Conservation (phyloP, 2,113 vertebrate genomes). For the Melanerpes formicivorus region DNA sequence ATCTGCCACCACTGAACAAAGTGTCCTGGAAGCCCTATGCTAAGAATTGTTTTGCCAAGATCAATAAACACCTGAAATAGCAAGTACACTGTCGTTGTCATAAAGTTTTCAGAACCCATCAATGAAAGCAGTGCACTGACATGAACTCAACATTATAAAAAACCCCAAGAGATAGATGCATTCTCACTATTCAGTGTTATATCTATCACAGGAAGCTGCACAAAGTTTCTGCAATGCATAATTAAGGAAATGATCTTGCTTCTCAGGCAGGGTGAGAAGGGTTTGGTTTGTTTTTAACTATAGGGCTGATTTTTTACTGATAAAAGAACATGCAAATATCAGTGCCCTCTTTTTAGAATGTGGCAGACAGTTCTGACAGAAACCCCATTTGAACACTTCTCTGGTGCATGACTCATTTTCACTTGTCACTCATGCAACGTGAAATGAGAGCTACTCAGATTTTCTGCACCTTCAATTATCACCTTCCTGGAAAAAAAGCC, state of each 20-base stretch:
- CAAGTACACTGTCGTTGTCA: background rate
- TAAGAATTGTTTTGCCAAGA: background rate
- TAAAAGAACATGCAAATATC: conserved; percentile 36
- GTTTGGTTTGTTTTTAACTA: background rate
- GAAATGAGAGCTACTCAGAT: background rate
- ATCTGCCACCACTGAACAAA: background rate
- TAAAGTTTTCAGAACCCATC: background rate
- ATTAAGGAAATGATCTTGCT: background rate
- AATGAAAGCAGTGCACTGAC: background rate
- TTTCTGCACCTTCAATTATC: conserved; percentile 28
- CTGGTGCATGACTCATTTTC: conserved; percentile 16
- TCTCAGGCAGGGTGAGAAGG: background rate
- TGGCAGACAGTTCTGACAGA: conserved; percentile 6
- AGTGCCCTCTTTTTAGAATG: background rate
- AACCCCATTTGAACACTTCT: conserved; percentile 32
- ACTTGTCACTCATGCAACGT: background rate
- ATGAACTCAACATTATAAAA: background rate
- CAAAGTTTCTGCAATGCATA: background rate
- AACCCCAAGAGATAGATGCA: fast-evolving
- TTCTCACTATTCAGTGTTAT: background rate
- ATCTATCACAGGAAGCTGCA: background rate
- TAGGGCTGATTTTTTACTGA: background rate
- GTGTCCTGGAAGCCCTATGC: background rate
- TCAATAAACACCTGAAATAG: background rate
- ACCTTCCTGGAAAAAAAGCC: conserved; percentile 8